These are phyloP conservation scores for Papio anubis DNA, from an alignment of 2,113 vertebrate species.

Conservation along the genomic window DNA sequence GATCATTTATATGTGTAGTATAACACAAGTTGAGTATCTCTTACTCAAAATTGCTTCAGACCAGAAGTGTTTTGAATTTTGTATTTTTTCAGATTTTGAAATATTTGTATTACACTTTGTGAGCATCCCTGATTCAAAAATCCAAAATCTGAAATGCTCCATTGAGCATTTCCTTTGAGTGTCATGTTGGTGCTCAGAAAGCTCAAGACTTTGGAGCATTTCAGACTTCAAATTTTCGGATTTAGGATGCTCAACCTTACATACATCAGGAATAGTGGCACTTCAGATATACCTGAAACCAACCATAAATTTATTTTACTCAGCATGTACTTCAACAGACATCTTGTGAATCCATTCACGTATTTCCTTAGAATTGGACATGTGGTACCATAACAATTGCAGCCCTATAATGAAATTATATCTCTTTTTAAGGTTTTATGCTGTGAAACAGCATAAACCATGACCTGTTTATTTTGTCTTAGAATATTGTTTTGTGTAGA, in stretches of 20 bases:
- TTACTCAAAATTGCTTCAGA: not conserved
- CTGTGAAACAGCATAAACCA: not conserved
- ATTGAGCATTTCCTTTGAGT: not conserved
- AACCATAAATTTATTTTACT: not conserved
- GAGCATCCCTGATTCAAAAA: not conserved
- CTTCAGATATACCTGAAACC: not conserved
- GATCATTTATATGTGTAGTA: not conserved
- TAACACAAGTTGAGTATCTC: not conserved
- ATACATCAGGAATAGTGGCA: not conserved
- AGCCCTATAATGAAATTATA: not conserved
- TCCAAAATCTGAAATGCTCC: not conserved
- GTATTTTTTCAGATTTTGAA: not conserved
- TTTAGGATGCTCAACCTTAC: not conserved
- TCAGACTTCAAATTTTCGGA: not conserved
- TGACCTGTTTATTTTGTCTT: slow-evolving; percentile 37
- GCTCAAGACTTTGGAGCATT: not conserved
- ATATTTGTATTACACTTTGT: not conserved
- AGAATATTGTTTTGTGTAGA: slow-evolving; percentile 5
- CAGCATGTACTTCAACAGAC: not conserved
- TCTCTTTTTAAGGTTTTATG: not conserved
- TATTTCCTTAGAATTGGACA: not conserved
- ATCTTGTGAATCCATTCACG: not conserved
- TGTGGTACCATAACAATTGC: not conserved
- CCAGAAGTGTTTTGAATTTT: not conserved
- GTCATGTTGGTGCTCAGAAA: not conserved